Evolutionary conservation across 2,113 vertebrate genomes (phyloP), one percentile per base, ranked within the genome.

Genomic region (Tapirus terrestris): DNA sequence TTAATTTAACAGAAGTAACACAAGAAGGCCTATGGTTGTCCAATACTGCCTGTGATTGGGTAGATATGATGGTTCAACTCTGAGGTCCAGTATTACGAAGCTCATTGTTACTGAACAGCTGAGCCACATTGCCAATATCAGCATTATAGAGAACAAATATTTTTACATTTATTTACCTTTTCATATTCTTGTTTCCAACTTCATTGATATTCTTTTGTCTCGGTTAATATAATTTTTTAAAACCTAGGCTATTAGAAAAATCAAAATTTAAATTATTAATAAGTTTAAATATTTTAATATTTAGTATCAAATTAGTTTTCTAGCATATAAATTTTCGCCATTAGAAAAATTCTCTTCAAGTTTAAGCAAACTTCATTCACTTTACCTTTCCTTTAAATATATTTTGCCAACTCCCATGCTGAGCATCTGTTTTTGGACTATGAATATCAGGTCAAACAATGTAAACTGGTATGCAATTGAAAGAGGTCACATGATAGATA

Each of bases 401-500:
- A 25, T 91, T 93, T 70, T 20, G 36, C 2, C 39, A 20, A 76
- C 56, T 87, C 23, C 53, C 53, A 92, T 65, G 65, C 18, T 90
- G 70, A 97, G 31, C 17, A 33, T 94, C 18, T 70, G 13, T 73
- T 11, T 63, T 91, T 45, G 39, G 11, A 84, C 79, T 10, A 72
- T 29, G 25, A 73, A 39, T 96, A 94, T 93, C 33, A 88, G 48
- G 5, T 8, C 56, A 18, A 93, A 45, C 53, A 81, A 61, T 70
- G 25, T 27, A 91, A 97, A 94, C 1, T 31, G 10, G 5, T 92
- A 33, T 43, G 6, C 7, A 94, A 94, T 83, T 96, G 80, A 76
- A 70, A 90, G 39, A 61, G 20, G 56, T 97, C 76, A 96, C 60
- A 16, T 79, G 89, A 63, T 48, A 84, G 83, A 77, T 39, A 95